Evolutionary conservation across 2,113 vertebrate species (phyloP), one percentile per base, ranked within the genome.

Genomic region (Triplophysa rosa): DNA sequence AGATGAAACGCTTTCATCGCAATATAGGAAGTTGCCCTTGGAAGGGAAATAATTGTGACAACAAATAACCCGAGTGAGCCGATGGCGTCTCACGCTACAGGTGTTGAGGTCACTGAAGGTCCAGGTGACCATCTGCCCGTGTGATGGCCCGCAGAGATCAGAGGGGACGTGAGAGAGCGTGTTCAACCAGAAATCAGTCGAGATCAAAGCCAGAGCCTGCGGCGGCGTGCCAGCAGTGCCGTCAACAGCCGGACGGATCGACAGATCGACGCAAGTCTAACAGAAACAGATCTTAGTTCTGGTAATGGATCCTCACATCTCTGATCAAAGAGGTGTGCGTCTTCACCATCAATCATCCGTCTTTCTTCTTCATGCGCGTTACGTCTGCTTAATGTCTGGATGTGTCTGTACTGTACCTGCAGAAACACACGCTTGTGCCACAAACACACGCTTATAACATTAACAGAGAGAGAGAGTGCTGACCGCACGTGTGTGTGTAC

Each of bases 201-300:
- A 84, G 77, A 82, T 84, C 76, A 84, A 84, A 84, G 83, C 66
- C 61, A 72, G 4, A 66, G 75, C 33, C 66, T 4, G 68, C 74
- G 58, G 82, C 62, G 49, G 56, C 62, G 63, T 84, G 70, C 76
- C 70, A 66, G 56, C 70, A 74, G 52, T 67, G 33, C 74, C 42
- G 65, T 45, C 9, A 69, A 24, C 66, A 33, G 52, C 33, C 19
- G 3, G 4, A 37, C 8, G 37, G 54, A 71, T 3, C 37, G 68
- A 71, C 19, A 10, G 45, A 11, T 16, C 13, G 42, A 49, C 1
- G 21, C 5, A 66, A 14, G 1, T 19, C 17, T 11, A 16, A 24
- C 4, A 1, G 23, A 63, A 70, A 10, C 23, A 54, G 45, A 70
- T 33, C 9, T 54, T 21, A 23, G 56, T 14, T 17, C 33, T 72